Evolutionary conservation across 2,888 invertebrate species (phyloP).

Genomic region (Sialis fuliginosa): DNA sequence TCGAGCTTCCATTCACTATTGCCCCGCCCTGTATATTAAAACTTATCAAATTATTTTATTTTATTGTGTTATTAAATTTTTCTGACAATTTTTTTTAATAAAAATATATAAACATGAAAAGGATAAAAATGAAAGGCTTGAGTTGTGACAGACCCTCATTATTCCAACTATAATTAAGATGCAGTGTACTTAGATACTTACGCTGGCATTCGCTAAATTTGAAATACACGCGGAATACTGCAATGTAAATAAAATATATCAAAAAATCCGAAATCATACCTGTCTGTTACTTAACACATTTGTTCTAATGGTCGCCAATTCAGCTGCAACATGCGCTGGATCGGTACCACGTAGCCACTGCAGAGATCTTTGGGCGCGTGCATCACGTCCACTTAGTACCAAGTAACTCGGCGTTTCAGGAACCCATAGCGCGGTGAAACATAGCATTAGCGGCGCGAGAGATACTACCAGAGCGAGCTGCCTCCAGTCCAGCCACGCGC

Average conservation of each 20-base stretch:
- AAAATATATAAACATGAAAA: too few relatives aligned
- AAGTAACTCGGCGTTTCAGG: constrained; percentile 83
- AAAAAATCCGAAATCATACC: background rate
- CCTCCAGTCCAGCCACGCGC: constrained; percentile 70
- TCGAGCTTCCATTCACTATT: too few relatives aligned
- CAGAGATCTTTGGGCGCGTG: constrained; percentile 55
- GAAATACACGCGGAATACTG: too few relatives aligned
- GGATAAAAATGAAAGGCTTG: too few relatives aligned
- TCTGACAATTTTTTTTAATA: too few relatives aligned
- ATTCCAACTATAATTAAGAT: constrained; percentile 3
- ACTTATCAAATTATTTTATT: background rate
- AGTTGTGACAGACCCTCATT: too few relatives aligned
- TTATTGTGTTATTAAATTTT: too few relatives aligned
- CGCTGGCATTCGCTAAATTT: too few relatives aligned
- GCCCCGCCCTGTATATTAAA: too few relatives aligned
- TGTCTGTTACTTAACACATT: constrained; percentile 35
- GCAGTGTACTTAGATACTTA: constrained; percentile 4
- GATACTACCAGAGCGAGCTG: constrained; percentile 67
- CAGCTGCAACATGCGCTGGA: constrained; percentile 56
- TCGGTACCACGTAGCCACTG: constrained; percentile 64
- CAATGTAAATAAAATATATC: too few relatives aligned
- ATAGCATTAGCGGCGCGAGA: constrained; percentile 57
- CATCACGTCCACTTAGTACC: constrained; percentile 56
- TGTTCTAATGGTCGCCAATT: constrained; percentile 50
- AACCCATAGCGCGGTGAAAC: constrained; percentile 57